Conservation (phyloP, 1,140 invertebrate species). For the Drosophila ironensis region DNA sequence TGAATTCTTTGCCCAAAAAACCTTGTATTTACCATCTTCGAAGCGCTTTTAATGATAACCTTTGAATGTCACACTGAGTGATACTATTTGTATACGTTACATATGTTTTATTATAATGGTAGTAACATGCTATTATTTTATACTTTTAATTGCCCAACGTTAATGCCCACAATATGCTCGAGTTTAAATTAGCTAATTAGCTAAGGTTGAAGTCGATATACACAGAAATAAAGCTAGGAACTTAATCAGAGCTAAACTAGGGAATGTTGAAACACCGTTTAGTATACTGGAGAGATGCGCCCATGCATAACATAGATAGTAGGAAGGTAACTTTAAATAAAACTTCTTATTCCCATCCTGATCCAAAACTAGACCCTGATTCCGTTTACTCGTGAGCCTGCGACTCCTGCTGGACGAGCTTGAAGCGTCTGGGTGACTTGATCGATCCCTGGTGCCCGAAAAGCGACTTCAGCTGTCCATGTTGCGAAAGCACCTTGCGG, state of each 20-base stretch:
- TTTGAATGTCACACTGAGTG: conserved; percentile 31
- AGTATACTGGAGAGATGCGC: conserved; percentile 58
- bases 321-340: conserved; percentile 31
- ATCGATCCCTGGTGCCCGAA: conserved; percentile 90
- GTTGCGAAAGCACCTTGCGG: conserved; percentile 89
- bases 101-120: conserved; percentile 12
- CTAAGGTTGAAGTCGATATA: conserved; percentile 38
- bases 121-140: conserved; percentile 24
- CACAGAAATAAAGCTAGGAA: conserved; percentile 51
- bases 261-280: conserved; percentile 66
- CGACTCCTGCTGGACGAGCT: conserved; percentile 94
- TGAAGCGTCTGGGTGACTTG: conserved; percentile 92
- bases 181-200: conserved; percentile 45
- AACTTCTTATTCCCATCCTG: conserved; percentile 2
- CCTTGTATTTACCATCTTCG: conserved; percentile 18
- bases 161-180: conserved; percentile 32
- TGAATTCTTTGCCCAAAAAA: neutral
- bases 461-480: conserved; percentile 86
- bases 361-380: no score
- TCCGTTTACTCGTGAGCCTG: conserved; percentile 90
- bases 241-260: conserved; percentile 62
- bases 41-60: conserved; percentile 29
- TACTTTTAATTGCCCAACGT: conserved; percentile 14
- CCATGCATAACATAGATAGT: neutral
- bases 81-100: neutral